A percentile compares a stretch with the other conserved stretches of the same genome.
These are phyloP conservation scores for Bombus picipes DNA, from an alignment of 1,140 invertebrate species.

Conservation along the genomic window DNA sequence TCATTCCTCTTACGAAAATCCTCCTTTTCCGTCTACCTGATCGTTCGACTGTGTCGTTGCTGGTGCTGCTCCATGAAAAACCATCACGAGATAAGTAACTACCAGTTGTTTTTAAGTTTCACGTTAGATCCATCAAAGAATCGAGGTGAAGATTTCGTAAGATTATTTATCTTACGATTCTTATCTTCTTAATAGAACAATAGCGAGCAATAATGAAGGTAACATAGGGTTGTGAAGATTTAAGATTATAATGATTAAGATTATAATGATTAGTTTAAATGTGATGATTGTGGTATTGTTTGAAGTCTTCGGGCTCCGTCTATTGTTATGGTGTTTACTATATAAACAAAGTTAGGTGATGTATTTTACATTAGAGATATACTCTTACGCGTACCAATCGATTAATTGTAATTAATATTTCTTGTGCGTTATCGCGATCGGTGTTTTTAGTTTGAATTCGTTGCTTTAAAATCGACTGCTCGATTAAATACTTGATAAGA, in stretches of 20 bases:
- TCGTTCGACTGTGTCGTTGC: neutral
- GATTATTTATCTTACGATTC: neutral
- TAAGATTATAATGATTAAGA: too few species aligned
- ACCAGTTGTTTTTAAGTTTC: constrained; percentile 28
- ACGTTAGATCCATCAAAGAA: neutral
- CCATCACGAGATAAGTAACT: constrained; percentile 13
- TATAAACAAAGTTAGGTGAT: too few species aligned
- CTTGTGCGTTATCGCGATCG: too few species aligned
- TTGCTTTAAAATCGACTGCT: too few species aligned
- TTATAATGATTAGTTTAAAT: neutral
- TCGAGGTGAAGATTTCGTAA: neutral
- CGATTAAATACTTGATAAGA: too few species aligned
- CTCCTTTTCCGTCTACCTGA: constrained; percentile 35
- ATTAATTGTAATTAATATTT: too few species aligned
- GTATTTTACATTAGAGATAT: too few species aligned
- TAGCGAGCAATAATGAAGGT: neutral
- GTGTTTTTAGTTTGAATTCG: too few species aligned
- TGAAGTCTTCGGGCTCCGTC: too few species aligned
- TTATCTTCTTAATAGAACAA: neutral
- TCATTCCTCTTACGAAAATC: constrained; percentile 64
- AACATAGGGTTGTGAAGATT: neutral
- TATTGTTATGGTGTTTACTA: too few species aligned
- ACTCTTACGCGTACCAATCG: too few species aligned
- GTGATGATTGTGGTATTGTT: neutral
- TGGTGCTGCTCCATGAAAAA: constrained; percentile 34